A percentile compares a stretch with the other conserved stretches of the same genome.
These are phyloP conservation scores for Dolichotis patagonum DNA, from an alignment of 2,113 vertebrate genomes.

Conservation along the genomic window DNA sequence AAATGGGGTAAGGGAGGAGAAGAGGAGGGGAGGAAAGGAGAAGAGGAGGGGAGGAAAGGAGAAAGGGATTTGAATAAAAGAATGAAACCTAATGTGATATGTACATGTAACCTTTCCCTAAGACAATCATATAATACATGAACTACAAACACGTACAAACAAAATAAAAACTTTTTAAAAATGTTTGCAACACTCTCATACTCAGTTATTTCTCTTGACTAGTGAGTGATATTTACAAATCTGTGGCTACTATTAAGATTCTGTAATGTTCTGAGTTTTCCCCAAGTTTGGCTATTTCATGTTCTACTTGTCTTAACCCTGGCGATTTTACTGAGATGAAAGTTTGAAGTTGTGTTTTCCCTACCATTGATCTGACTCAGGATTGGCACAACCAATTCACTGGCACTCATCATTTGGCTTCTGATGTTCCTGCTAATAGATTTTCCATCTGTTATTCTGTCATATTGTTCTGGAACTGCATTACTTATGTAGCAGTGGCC, in stretches of 20 bases:
- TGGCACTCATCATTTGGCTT: not conserved
- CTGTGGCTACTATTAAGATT: not conserved
- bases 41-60: not conserved
- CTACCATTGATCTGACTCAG: not conserved
- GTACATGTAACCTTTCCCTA: not conserved
- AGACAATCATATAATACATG: not conserved
- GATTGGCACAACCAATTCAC: not conserved
- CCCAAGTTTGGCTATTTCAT: not conserved
- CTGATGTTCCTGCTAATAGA: conserved; percentile 64
- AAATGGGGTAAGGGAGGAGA: not conserved
- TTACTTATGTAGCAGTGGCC: conserved; percentile 41
- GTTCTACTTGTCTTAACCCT: not conserved
- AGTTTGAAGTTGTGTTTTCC: conserved; percentile 45
- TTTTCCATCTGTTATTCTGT: conserved; percentile 68
- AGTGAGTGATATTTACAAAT: not conserved
- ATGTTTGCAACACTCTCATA: not conserved
- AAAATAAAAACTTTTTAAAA: not conserved
- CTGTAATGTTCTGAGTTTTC: not conserved
- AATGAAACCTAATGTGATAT: not conserved
- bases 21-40: not conserved
- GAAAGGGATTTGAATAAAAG: not conserved
- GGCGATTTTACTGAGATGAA: not conserved
- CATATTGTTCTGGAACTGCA: conserved; percentile 68
- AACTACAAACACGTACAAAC: not conserved
- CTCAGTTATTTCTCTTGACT: not conserved